Evolutionary conservation across 35 echinoderm and acorn worm genomes (phyloP).

Genomic region (Heliocidaris erythrogramma): DNA sequence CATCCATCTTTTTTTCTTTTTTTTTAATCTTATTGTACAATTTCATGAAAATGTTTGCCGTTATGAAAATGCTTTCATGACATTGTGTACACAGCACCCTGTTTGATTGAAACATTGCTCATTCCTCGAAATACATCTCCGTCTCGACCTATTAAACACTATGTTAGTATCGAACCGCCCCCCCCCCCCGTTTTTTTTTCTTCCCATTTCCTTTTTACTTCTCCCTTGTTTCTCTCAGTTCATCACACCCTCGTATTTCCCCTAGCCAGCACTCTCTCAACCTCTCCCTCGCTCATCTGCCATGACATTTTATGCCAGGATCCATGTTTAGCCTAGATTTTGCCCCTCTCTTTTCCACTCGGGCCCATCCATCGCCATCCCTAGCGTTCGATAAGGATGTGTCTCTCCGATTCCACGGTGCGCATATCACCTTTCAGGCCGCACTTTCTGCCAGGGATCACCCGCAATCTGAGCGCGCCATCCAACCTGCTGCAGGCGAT

Average conservation of each 20-base stretch:
- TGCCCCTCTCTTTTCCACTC: slow-evolving; percentile 23
- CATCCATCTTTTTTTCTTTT: too few relatives aligned
- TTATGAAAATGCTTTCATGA: too few relatives aligned
- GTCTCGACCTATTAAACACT: too few relatives aligned
- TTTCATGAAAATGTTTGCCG: too few relatives aligned
- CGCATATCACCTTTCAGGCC: slow-evolving; percentile 38
- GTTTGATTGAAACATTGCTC: too few relatives aligned
- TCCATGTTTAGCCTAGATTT: slow-evolving; percentile 54
- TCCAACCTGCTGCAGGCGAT: slow-evolving; percentile 28
- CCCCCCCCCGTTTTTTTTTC: background rate
- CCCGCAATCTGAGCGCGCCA: slow-evolving; percentile 39
- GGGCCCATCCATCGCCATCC: slow-evolving; percentile 41
- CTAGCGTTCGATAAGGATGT: slow-evolving; percentile 24
- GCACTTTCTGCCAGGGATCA: slow-evolving; percentile 37
- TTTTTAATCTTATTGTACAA: too few relatives aligned
- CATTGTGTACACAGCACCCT: too few relatives aligned
- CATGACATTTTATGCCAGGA: slow-evolving; percentile 50
- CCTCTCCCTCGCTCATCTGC: slow-evolving; percentile 18
- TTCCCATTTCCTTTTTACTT: background rate
- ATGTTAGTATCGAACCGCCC: too few relatives aligned
- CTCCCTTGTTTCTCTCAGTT: background rate
- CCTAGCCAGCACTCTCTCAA: background rate
- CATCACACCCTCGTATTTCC: background rate
- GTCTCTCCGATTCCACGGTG: slow-evolving; percentile 32
- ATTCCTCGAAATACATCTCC: too few relatives aligned